Conservation (phyloP, 2,888 invertebrate genomes). For the Eugnorisma glareosa region DNA sequence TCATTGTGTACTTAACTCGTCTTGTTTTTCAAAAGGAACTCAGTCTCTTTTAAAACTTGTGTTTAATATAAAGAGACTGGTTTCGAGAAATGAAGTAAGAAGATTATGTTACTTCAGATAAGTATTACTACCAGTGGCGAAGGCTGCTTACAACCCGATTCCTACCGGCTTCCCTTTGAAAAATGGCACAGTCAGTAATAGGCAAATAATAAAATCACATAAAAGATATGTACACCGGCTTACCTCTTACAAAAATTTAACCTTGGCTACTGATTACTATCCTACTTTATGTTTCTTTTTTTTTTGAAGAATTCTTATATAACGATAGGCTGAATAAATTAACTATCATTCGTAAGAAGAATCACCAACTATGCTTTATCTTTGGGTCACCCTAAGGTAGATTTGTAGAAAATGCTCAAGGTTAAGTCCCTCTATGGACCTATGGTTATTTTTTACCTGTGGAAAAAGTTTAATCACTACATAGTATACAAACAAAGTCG, state of each 20-base stretch:
- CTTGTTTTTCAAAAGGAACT: background rate
- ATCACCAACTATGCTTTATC: too few relatives aligned
- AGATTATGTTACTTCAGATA: background rate
- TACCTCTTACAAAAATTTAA: too few relatives aligned
- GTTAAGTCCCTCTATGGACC: too few relatives aligned
- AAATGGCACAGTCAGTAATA: too few relatives aligned
- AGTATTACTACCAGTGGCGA: too few relatives aligned
- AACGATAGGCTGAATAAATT: background rate
- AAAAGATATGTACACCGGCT: too few relatives aligned
- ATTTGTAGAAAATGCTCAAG: background rate
- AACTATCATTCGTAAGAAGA: background rate
- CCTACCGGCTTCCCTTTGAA: too few relatives aligned
- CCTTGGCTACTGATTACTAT: too few relatives aligned
- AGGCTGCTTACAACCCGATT: too few relatives aligned
- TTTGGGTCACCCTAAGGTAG: background rate
- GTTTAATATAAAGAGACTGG: background rate
- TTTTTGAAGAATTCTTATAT: background rate
- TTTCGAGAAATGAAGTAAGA: background rate
- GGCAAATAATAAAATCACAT: too few relatives aligned
- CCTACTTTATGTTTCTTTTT: background rate
- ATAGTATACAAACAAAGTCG: too few relatives aligned
- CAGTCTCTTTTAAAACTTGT: background rate
- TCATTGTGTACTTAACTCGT: conserved; percentile 6
- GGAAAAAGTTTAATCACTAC: background rate
- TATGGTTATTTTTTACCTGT: background rate